Evolutionary conservation across 64 coral and sea anemone genomes (phyloP), one percentile per base, ranked within the genome.

Genomic region (Dendronephthya gigantea): DNA sequence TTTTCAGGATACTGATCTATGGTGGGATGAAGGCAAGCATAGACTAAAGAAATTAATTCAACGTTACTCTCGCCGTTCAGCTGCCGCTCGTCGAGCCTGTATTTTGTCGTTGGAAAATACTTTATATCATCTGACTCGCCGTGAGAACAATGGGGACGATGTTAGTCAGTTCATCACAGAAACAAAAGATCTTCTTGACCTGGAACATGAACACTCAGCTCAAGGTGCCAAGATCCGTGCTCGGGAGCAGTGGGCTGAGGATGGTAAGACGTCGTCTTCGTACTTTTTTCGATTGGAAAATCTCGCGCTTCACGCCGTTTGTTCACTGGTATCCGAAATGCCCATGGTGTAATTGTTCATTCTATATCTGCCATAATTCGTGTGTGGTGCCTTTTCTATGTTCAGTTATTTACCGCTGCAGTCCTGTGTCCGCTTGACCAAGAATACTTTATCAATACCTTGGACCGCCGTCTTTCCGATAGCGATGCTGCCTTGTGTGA

Each of bases 221-320:
- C 35, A 70, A 0, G 81, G 85, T 0, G 85, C 81, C 2, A 48
- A 47, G 33, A 83, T 87, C 0, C 31, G 90, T 0, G 49, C 49
- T 5, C n/a, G 70, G 0, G 31, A 58, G 2, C 48, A 17, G 9
- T 87, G 90, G 90, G 84, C 55, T 9, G 85, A 91, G 9, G 85
- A 91, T n/a, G 79, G 85, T 0, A 85, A 91, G 22, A 0, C 40
- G 9, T 68, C 81, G 3, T 35, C 84, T 12, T 8, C 48, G 0
- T 91, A 45, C 39, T 91, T 91, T 0, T 68, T 87, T 13, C 13
- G 33, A 0, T 28, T 38, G 0, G 81, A 87, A 23, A 82, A 81
- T 27, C 72, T 34, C 17, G 22, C 17, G 34, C n/a, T 1, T 2
- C 40, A 9, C 28, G 52, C 1, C 14, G 34, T 0, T 41, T 29